Conservation (phyloP, 2,797 vertebrate species). For the Sebastes steindachneri region DNA sequence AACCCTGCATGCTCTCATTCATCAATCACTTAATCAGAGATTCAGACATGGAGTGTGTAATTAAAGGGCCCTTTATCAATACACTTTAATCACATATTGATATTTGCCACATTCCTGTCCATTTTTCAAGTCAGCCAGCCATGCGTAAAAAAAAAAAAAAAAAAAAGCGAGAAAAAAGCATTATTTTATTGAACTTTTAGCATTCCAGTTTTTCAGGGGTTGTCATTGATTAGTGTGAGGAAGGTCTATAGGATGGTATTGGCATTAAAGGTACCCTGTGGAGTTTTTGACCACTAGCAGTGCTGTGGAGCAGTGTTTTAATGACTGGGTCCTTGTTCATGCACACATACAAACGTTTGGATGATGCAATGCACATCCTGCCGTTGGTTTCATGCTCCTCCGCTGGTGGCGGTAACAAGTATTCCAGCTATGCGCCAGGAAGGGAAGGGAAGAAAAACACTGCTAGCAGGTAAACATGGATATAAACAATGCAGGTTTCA, state of each 20-base stretch:
- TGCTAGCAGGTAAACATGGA: no score
- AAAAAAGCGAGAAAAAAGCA: not conserved
- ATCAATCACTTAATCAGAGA: conserved; percentile 8
- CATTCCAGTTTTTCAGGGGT: not conserved
- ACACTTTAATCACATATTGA: conserved; percentile 21
- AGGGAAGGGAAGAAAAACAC: not conserved
- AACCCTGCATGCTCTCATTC: not conserved
- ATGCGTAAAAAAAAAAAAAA: not conserved
- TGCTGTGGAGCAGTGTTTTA: not conserved
- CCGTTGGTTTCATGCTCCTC: no score
- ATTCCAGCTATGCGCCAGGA: no score
- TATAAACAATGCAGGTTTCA: not conserved
- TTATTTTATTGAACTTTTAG: not conserved
- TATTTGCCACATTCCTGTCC: not conserved
- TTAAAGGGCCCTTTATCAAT: not conserved
- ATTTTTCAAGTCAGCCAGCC: not conserved
- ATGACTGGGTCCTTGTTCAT: no score
- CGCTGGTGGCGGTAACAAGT: no score
- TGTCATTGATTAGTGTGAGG: not conserved
- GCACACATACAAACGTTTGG: no score
- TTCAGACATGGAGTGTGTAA: not conserved
- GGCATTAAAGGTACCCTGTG: not conserved
- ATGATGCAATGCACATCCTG: no score
- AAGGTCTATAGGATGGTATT: not conserved
- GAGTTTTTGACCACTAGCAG: not conserved